Evolutionary conservation across 2,888 invertebrate species (phyloP), one percentile per base, ranked within the genome.

Genomic region (Nebria salina): DNA sequence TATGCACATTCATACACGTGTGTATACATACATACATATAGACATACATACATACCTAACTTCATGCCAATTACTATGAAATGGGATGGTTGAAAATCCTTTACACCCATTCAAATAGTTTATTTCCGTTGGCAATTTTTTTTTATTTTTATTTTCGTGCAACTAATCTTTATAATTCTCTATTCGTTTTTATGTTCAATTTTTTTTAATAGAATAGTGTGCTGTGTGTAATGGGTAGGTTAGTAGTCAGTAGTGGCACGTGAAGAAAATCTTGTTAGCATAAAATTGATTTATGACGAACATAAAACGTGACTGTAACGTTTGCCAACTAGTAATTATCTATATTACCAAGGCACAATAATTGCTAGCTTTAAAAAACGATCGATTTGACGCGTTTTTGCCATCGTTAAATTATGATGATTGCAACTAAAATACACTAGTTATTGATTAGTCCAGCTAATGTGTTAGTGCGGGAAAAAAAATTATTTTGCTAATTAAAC

Each of bases 201-300:
- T 54, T 54, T 11, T 54, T 54, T 54, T 11, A 54, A 54, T 54
- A 54, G 4, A 54, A 54, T 7, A 7, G 54, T 7, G 54, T 54
- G 54, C 11, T 54, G 2, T 11, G 4, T 54, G 54, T 54, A 54
- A 54, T 54, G 54, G 54, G 54, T 54, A 13, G 54, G 8, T 54
- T 54, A 11, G 54, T 54, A 54, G 54, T 54, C 54, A 13, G 54
- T 54, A 7, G 54, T 13, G 8, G 54, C 54, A 54, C 54, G 54
- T 54, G 54, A 54, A 54, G 54, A 54, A 54, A 54, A 54, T 54
- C 54, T 54, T 54, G 54, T 54, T 54, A 54, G 54, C 54, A 54
- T 54, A 7, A 54, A 54, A 54, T 54, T 54, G 54, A 54, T 54
- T 54, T 54, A 54, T 54, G 54, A 8, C 54, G 7, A 8, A 54